phyloP scores from a whole-genome alignment of 1,140 invertebrate species.

The Drosophila tsacasi region DNA sequence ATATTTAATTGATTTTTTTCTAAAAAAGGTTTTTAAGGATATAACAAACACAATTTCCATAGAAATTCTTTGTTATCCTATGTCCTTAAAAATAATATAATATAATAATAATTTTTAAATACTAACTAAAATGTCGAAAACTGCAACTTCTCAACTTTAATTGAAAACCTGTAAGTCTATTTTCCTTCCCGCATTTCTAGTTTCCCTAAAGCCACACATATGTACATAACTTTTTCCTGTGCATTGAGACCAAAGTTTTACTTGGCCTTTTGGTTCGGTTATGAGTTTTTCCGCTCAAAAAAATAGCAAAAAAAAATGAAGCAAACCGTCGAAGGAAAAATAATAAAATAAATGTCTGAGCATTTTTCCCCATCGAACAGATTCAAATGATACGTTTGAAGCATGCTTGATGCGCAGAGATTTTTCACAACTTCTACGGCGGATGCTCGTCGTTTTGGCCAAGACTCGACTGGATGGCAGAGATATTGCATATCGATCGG shows the following conservation, averaged over 20 bases:
- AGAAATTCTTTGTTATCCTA: too few relatives aligned
- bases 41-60: neutral
- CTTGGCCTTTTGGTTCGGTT: conserved; percentile 25
- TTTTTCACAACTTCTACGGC: conserved; percentile 61
- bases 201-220: neutral
- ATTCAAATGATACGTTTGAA: conserved; percentile 68
- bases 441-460: conserved; percentile 47
- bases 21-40: neutral
- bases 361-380: conserved; percentile 40
- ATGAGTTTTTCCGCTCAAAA: conserved; percentile 40
- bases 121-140: neutral
- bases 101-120: too few relatives aligned
- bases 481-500: conserved; percentile 51
- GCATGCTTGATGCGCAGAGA: conserved; percentile 55
- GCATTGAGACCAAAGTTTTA: conserved; percentile 12
- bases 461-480: conserved; percentile 26
- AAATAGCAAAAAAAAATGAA: neutral
- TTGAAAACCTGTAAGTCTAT: neutral
- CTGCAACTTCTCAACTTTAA: neutral
- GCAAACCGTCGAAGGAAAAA: conserved; percentile 16
- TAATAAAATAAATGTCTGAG: conserved; percentile 61
- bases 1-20: neutral
- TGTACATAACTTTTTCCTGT: conserved; percentile 47
- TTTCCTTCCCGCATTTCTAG: neutral
- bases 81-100: neutral